Base-by-base conservation (phyloP, 35 echinoderm and acorn worm genomes). In the Eucidaris tribuloides region DNA sequence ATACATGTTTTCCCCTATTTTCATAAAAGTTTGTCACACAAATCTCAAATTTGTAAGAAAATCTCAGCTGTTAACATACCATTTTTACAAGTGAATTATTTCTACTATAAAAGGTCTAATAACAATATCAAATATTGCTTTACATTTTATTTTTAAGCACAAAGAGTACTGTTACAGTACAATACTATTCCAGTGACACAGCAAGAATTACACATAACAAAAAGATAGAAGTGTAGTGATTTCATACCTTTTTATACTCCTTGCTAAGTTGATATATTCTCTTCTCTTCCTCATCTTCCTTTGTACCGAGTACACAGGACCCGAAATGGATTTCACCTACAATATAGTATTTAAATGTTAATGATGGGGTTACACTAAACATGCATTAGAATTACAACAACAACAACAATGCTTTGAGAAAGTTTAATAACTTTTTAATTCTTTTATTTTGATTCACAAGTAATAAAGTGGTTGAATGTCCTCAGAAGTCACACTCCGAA, bases 311-410 rank as follows among this genome's bases (percentile, higher is more conserved):
- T 82, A 72, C 32, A 88, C 76, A 13, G 94, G 83, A 19, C 94
- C 94, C 7, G 94, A 97, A 44, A 97, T 89, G 41, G 90, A 92
- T 20, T 86, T 81, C 2, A 97, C 94, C 94, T 96, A 18, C 2
- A 81, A 43, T 25, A 29, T 76, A 56, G 40, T n/a, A 36, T 44
- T 25, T 31, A 71, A 74, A 5, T 38, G 30, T 43, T 31, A 46
- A 45, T 36, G 18, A 37, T n/a, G 38, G 9, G 23, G 37, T 23
- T 22, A 74, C 34, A 36, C 9, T 4, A 65, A n/a, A 19, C 0
- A n/a, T 22, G 11, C 43, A 36, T 9, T 35, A 15, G 0, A 20
- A 25, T 29, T 29, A 1, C 46, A 1, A 52, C 7, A 13, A 23
- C 64, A 11, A 0, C 0, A 20, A 11, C 34, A 11, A 63, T 23